Percentiles rank a stretch among this genome's conserved stretches.
Evolutionary conservation across 2,888 invertebrate species (phyloP).

Genomic region (Drosophila helvetica): DNA sequence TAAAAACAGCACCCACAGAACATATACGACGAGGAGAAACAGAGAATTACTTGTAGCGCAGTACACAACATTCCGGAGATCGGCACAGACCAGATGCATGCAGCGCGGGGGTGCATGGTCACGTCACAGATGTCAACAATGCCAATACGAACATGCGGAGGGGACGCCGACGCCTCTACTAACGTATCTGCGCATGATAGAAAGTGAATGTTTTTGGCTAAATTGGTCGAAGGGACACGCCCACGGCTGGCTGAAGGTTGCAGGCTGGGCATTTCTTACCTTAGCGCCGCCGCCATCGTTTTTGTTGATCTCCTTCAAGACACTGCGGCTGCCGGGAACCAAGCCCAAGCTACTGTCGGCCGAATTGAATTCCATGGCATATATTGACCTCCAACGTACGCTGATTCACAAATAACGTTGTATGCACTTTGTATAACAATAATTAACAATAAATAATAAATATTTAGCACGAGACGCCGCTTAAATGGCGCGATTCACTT

Average conservation of each 20-base stretch:
- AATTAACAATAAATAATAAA: not conserved
- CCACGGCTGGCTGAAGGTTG: conserved; percentile 16
- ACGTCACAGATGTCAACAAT: conserved; percentile 13
- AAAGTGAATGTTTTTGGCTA: conserved; percentile 51
- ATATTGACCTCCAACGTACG: not conserved
- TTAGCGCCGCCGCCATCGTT: conserved; percentile 64
- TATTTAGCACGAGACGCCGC: conserved; percentile 9
- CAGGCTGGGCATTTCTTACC: conserved; percentile 57
- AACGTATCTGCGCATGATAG: conserved; percentile 20
- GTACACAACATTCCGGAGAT: no score
- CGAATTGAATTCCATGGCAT: conserved; percentile 50
- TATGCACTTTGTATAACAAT: no score
- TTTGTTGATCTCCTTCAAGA: conserved; percentile 72
- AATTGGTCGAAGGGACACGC: conserved; percentile 33
- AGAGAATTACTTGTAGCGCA: conserved; percentile 3
- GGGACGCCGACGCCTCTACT: conserved; percentile 4
- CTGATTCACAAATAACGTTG: conserved; percentile 11
- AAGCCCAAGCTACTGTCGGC: conserved; percentile 20
- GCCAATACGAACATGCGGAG: not conserved
- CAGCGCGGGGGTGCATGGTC: not conserved
- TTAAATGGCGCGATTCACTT: conserved; percentile 16
- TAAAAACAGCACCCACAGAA: conserved; percentile 35
- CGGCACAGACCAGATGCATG: conserved; percentile 8
- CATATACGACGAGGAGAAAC: conserved; percentile 19
- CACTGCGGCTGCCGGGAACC: conserved; percentile 53